phyloP scores from a whole-genome alignment of 2,888 invertebrate species.

The Platynereis dumerilii region DNA sequence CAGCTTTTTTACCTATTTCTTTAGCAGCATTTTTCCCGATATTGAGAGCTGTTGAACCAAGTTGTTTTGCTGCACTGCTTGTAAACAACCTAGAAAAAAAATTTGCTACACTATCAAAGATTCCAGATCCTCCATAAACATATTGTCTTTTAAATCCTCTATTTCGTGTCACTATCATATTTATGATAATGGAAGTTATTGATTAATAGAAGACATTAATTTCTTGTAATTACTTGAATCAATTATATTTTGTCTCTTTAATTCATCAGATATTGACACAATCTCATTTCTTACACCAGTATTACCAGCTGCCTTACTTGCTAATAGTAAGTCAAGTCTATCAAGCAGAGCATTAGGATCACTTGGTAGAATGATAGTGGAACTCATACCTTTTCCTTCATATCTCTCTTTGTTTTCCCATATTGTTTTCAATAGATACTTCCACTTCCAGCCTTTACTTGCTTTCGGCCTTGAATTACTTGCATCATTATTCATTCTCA shows the following conservation, averaged over 20 bases:
- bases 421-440: neutral
- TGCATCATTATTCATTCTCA: no score
- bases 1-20: conserved; percentile 23
- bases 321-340: conserved; percentile 16
- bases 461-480: conserved; percentile 16
- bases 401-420: no score
- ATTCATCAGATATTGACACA: conserved; percentile 8
- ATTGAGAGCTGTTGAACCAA: conserved; percentile 21
- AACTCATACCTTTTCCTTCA: no score
- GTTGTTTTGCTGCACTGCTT: conserved; percentile 21
- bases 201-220: no score
- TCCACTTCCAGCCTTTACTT: conserved; percentile 6
- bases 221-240: conserved; percentile 27
- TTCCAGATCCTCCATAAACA: conserved; percentile 27
- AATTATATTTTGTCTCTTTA: conserved; percentile 3
- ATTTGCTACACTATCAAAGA: conserved; percentile 26
- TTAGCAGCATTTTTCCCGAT: conserved; percentile 22
- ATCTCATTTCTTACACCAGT: conserved; percentile 8
- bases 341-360: conserved; percentile 14
- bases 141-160: conserved; percentile 29
- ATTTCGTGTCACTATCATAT: conserved; percentile 26
- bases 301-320: conserved; percentile 4
- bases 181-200: no score
- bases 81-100: conserved; percentile 11
- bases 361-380: no score